Conservation (phyloP, 2,888 invertebrate genomes). For the Marasmarcha lunaedactyla region DNA sequence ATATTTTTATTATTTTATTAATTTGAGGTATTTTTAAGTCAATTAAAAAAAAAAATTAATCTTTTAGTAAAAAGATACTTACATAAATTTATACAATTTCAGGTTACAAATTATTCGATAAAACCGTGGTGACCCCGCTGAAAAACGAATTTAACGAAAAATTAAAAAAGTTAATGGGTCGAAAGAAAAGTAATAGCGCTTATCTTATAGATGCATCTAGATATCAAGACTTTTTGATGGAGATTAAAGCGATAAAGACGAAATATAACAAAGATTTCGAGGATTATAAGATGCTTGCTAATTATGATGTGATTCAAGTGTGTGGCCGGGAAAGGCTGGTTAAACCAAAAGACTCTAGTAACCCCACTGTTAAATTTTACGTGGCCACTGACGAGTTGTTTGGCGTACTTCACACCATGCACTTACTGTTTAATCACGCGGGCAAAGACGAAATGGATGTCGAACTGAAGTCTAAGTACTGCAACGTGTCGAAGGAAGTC, state of each 20-base stretch:
- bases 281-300: constrained; percentile 42
- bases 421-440: constrained; percentile 41
- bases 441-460: constrained; percentile 32
- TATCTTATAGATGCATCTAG: constrained; percentile 29
- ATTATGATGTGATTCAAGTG: constrained; percentile 35
- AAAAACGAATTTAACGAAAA: constrained; percentile 38
- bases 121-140: constrained; percentile 26
- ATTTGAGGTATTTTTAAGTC: too few species aligned
- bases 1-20: too few species aligned
- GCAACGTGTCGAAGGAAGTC: constrained; percentile 48
- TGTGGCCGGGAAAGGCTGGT: constrained; percentile 33
- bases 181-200: constrained; percentile 40
- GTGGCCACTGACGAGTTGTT: constrained; percentile 39
- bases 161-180: constrained; percentile 26
- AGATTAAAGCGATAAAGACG: constrained; percentile 33
- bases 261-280: constrained; percentile 33
- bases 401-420: constrained; percentile 44
- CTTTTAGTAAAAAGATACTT: too few species aligned
- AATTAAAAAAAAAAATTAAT: too few species aligned
- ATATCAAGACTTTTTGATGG: constrained; percentile 39
- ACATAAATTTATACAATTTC: too few species aligned
- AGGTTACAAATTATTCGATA: neutral
- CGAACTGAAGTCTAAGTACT: constrained; percentile 43
- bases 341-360: constrained; percentile 27
- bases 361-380: constrained; percentile 35